A percentile compares a stretch with the other conserved stretches of the same genome.
phyloP scores from a whole-genome alignment of 1,140 invertebrate species.

The Trinorchestia longiramus region DNA sequence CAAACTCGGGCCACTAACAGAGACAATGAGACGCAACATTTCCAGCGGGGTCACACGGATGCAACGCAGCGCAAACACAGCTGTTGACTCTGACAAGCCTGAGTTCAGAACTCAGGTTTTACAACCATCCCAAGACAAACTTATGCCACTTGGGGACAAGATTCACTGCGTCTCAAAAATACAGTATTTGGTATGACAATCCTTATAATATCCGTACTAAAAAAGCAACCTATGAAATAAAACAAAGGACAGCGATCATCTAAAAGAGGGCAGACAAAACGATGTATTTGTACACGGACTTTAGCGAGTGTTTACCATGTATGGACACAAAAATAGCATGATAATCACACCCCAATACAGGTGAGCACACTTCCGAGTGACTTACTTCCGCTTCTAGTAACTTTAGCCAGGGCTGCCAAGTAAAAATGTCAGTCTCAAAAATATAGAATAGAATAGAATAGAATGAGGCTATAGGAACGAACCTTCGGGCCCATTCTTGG shows the following conservation, averaged over 20 bases:
- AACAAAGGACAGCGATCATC: background rate
- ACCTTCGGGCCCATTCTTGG: no score
- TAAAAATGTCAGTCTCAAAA: background rate
- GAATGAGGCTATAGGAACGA: no score
- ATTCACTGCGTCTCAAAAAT: background rate
- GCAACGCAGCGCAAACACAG: background rate
- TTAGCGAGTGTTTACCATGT: background rate
- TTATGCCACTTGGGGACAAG: background rate
- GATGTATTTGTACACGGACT: background rate
- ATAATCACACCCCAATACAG: background rate
- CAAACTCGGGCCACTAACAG: background rate
- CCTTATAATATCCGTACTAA: background rate
- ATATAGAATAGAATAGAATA: no score
- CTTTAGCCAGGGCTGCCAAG: background rate
- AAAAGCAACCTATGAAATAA: background rate
- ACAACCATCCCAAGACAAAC: background rate
- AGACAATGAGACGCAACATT: background rate
- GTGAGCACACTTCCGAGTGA: background rate
- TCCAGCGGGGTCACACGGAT: background rate
- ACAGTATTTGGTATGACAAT: background rate
- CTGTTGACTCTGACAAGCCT: background rate
- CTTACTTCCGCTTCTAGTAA: background rate
- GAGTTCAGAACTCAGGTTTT: background rate
- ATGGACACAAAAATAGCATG: background rate
- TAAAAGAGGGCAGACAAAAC: background rate